These are phyloP conservation scores for Acromyrmex echinatior DNA, from an alignment of 1,140 invertebrate species.

Conservation along the genomic window DNA sequence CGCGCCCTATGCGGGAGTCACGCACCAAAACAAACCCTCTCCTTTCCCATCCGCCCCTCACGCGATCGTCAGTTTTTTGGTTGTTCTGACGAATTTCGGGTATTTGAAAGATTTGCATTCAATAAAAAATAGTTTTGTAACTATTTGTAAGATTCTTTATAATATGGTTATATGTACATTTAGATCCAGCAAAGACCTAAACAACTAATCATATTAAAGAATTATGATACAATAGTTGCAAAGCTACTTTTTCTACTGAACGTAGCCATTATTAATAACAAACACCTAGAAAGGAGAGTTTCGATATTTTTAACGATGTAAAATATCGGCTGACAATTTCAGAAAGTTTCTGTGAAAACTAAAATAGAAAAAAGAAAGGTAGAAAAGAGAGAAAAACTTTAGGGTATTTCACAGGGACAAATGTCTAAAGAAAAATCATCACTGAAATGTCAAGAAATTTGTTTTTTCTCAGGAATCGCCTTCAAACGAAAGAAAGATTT, in stretches of 20 bases:
- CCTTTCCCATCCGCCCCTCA: background rate
- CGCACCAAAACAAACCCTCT: slow-evolving; percentile 77
- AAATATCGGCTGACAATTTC: background rate
- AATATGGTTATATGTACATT: no score
- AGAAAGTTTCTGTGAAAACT: background rate
- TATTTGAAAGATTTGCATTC: background rate
- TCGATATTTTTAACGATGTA: background rate
- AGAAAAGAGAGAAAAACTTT: background rate
- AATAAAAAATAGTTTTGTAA: no score
- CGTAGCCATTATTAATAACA: background rate
- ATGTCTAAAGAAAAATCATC: background rate
- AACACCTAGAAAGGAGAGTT: background rate
- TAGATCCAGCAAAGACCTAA: no score
- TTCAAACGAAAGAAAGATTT: background rate
- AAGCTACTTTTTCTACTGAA: no score
- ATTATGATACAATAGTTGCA: no score
- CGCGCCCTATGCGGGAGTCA: slow-evolving; percentile 62
- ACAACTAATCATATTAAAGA: no score
- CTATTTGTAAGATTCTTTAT: no score
- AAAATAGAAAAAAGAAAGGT: background rate
- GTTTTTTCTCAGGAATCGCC: background rate
- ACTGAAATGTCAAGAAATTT: background rate
- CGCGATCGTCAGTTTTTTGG: background rate
- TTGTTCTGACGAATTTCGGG: slow-evolving; percentile 7
- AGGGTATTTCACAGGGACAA: background rate